Conservation (phyloP, 2,797 vertebrate species). For the Perodicticus potto region DNA sequence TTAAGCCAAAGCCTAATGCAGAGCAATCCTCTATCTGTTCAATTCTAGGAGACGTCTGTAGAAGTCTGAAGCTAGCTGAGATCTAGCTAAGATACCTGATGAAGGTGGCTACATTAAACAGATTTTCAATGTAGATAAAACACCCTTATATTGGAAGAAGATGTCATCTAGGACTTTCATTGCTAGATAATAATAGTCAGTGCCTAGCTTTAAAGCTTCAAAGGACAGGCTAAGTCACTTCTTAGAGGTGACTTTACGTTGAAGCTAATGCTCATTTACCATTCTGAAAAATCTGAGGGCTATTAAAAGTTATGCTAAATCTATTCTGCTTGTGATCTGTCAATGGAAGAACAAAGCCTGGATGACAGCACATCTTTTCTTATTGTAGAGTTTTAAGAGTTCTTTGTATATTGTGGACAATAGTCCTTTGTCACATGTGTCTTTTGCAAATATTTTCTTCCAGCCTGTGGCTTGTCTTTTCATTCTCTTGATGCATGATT, state of each 20-base stretch:
- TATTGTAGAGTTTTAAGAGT: slow-evolving; percentile 1
- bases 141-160: not conserved
- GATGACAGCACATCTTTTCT: not conserved
- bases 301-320: not conserved
- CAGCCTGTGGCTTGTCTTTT: not conserved
- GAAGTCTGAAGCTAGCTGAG: not conserved
- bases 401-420: not conserved
- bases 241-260: not conserved
- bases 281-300: not conserved
- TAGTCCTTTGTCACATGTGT: not conserved
- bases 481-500: not conserved
- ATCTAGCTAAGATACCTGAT: not conserved
- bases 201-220: not conserved
- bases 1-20: not conserved
- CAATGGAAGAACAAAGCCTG: not conserved
- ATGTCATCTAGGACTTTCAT: not conserved
- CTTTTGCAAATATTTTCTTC: not conserved
- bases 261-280: not conserved
- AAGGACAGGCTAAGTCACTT: not conserved
- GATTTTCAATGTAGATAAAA: not conserved
- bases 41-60: not conserved
- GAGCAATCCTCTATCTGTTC: not conserved
- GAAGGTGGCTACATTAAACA: not conserved
- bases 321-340: not conserved
- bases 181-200: not conserved